Percentiles rank a stretch among this genome's conserved stretches.
Evolutionary conservation across 2,888 invertebrate genomes (phyloP).

Genomic region (Trachelus tabidus): DNA sequence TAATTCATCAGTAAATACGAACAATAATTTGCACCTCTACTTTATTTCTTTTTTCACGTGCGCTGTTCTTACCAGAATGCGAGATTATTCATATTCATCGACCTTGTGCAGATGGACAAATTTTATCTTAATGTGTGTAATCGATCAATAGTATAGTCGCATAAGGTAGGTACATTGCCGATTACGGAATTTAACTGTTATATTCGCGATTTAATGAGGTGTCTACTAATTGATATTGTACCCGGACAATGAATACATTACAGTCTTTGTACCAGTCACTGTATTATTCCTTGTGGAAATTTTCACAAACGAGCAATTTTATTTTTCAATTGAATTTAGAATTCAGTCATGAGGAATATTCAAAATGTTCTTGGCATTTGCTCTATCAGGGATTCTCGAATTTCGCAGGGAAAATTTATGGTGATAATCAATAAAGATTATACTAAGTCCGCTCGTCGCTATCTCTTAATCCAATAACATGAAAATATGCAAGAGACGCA

Average conservation of each 20-base stretch:
- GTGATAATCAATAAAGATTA: background rate
- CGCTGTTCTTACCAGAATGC: background rate
- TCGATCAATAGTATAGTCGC: background rate
- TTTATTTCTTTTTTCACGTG: background rate
- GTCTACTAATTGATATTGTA: background rate
- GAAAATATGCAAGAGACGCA: background rate
- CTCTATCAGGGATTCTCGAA: background rate
- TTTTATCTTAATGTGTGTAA: background rate
- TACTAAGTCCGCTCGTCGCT: background rate
- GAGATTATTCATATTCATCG: background rate
- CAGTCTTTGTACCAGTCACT: background rate
- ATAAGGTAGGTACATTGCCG: background rate
- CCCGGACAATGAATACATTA: background rate
- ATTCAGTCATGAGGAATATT: background rate
- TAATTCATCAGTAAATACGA: constrained; percentile 11
- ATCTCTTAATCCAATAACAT: background rate
- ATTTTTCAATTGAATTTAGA: background rate
- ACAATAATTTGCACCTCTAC: background rate
- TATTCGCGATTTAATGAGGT: background rate
- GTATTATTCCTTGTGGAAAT: background rate
- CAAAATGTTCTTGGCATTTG: background rate
- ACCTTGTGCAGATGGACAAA: background rate
- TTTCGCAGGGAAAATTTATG: background rate
- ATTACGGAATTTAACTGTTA: background rate
- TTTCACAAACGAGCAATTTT: background rate